Base-by-base conservation (phyloP, 1,140 invertebrate genomes). In the Dinoponera quadriceps region DNA sequence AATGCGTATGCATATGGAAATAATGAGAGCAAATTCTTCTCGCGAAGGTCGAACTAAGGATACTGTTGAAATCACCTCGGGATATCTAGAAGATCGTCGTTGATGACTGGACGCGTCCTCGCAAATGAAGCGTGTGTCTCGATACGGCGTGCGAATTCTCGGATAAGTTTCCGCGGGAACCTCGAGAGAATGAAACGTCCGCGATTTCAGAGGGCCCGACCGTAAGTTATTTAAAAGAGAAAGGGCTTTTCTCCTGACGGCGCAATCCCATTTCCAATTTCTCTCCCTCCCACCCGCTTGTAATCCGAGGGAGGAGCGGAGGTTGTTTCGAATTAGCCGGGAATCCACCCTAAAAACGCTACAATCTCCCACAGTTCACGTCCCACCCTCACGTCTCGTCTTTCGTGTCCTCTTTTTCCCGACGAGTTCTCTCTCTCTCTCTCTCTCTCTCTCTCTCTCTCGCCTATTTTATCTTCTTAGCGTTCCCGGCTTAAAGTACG, bases 321-420 rank as follows among this genome's bases (percentile, higher is more conserved):
- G 54, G 74, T 83, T 86, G 74, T 63, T 84, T 73, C 57, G 84
- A 87, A 86, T 87, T 86, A 80, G 44, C 68, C 38, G 27, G 63
- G 54, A 80, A 86, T 80, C 62, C 62, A 22, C 51, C 62, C 38
- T 27, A 55, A 74, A 68, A 77, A 82, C 49, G 71, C 63, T 82
- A 65, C 71, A 38, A 59, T 7, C 65, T 25, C 22, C 49, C 33
- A n/a, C 25, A 18, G 44, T 22, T 38, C n/a, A 25, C 48, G 3
- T 44, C 33, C 49, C 18, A n/a, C 14, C 74, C 29, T 29, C 27
- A 13, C 29, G 73, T 62, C 29, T 18, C 33, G 20, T 27, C 44
- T 49, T 59, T 29, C 49, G 29, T 48, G 18, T 83, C 55, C 65
- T 51, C n/a, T 55, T 85, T n/a, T 71, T 38, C 49, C 51, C 60